These are phyloP conservation scores for Ispidina picta DNA, from an alignment of 2,797 vertebrate genomes.

Conservation along the genomic window DNA sequence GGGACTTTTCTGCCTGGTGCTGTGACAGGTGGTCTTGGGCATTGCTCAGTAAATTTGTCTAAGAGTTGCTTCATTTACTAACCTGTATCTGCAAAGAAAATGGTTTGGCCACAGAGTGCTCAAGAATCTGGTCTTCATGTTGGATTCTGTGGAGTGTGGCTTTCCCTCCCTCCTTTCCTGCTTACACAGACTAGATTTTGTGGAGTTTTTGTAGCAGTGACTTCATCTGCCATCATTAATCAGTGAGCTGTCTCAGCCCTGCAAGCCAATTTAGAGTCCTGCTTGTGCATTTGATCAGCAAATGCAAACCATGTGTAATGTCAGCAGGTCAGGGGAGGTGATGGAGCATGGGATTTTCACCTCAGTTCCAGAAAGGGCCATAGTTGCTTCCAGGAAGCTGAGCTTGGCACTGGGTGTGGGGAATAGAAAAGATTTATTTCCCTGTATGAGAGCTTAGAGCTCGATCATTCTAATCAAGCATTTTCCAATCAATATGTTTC, in stretches of 20 bases:
- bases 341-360: slow-evolving; percentile 65
- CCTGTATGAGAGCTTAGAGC: slow-evolving; percentile 58
- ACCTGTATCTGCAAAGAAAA: neutral
- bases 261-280: slow-evolving; percentile 67
- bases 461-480: slow-evolving; percentile 60
- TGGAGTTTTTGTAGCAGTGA: neutral
- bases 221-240: slow-evolving; percentile 67
- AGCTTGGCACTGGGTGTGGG: slow-evolving; percentile 66
- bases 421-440: slow-evolving; percentile 77
- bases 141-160: neutral
- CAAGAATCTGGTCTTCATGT: neutral
- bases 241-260: slow-evolving; percentile 54
- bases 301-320: slow-evolving; percentile 70
- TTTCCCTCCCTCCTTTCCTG: neutral
- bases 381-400: slow-evolving; percentile 78
- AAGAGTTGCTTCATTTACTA: neutral
- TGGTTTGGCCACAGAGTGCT: neutral
- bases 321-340: slow-evolving; percentile 68
- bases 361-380: slow-evolving; percentile 77
- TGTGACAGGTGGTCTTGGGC: neutral
- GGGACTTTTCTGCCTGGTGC: neutral
- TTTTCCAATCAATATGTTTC: slow-evolving; percentile 76
- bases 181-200: neutral
- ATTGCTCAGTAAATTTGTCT: neutral
- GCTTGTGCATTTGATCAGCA: slow-evolving; percentile 74